Evolutionary conservation across 2,888 invertebrate genomes (phyloP), one percentile per base, ranked within the genome.

Genomic region (Ptychoptera albimana): DNA sequence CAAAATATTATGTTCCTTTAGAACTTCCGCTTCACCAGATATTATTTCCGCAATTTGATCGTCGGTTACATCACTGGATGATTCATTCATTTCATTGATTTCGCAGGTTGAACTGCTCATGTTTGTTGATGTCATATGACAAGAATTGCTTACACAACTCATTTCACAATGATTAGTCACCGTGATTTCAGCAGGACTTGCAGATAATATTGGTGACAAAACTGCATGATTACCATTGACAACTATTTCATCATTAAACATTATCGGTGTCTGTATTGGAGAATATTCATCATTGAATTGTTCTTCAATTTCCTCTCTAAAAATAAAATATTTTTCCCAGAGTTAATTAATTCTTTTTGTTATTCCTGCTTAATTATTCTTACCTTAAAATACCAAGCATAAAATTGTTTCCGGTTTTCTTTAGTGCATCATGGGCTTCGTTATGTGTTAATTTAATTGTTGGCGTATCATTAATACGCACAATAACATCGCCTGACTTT

Each of bases 401-500:
- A 51, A 92, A 76, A 46, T 72, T 72, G 60, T 83, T 79, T 42
- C 80, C 82, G 23, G 82, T 77, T 44, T 73, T 67, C 41, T 75
- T 67, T 48, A 92, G 78, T 45, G 76, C 70, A 50, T 79, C 76
- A 58, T 85, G 82, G 2, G 86, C 86, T 53, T 80, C 78, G 37
- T 79, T 78, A 57, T 89, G 91, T 9, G 79, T 73, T 61, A 89
- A 66, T 37, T 71, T 69, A 43, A 73, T 71, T 8, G 84, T 74
- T 39, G 77, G 69, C 34, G 70, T 67, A 47, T 80, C 79, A 59
- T 84, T 83, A 51, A 94, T 77, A 50, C 76, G 73, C 34, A 85
- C 71, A 50, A 96, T 73, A 34, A 81, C 70, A 67, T 96, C 94
- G n/a, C 89, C 91, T 11, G 82, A 75, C 57, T 75, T 72, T 16